A percentile compares a stretch with the other conserved stretches of the same genome.
Conservation (phyloP, 2,797 vertebrate genomes). For the Leptatherina wallacei region DNA sequence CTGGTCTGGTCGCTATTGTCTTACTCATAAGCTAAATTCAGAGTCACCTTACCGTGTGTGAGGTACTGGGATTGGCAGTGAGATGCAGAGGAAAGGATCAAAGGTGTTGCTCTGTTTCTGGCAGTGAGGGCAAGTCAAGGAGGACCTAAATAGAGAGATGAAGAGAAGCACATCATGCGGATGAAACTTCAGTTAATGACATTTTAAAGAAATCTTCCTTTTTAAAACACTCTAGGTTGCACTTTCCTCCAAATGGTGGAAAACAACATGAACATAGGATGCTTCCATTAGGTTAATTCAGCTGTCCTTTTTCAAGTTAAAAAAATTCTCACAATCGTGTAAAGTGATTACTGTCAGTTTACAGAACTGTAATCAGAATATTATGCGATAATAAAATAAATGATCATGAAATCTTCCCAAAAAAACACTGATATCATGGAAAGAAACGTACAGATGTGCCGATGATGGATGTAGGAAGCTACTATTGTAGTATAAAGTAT, state of each 20-base stretch:
- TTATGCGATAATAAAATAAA: no score
- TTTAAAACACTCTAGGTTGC: no score
- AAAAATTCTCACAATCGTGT: no score
- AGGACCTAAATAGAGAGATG: constrained; percentile 85
- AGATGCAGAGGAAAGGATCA: constrained; percentile 98
- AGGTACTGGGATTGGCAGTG: constrained; percentile 95
- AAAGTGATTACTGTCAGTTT: no score
- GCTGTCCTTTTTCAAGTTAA: no score
- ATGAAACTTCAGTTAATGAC: neutral
- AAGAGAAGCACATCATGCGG: neutral
- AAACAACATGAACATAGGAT: neutral
- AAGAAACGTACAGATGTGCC: no score
- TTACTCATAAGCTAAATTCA: constrained; percentile 8
- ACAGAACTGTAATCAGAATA: no score
- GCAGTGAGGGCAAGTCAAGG: constrained; percentile 97
- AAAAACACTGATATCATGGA: no score
- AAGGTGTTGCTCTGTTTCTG: constrained; percentile 99
- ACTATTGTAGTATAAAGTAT: no score
- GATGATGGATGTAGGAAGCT: no score
- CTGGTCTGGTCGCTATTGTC: constrained; percentile 18
- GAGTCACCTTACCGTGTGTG: constrained; percentile 76
- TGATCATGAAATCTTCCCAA: no score
- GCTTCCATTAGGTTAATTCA: no score
- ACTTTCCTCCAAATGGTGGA: neutral
- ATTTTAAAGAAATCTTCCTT: neutral